These are phyloP conservation scores for Lasius fuliginosus DNA, from an alignment of 2,888 invertebrate species.

Conservation along the genomic window DNA sequence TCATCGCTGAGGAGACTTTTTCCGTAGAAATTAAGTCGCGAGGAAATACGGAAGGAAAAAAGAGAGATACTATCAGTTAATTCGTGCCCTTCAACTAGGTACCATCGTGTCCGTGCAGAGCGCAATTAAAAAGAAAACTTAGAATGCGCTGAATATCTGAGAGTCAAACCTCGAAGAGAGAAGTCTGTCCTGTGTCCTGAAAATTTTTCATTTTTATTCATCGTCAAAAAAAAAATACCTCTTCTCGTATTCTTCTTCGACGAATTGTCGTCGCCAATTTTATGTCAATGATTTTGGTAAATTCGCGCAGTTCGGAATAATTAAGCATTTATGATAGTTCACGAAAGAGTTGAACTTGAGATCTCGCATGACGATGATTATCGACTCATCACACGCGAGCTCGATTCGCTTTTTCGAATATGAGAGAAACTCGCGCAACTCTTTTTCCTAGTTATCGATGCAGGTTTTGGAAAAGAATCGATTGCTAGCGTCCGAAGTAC, in stretches of 20 bases:
- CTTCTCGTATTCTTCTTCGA: not conserved
- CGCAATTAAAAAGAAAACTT: not conserved
- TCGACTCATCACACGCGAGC: not conserved
- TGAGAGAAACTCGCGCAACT: not conserved
- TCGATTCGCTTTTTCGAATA: not conserved
- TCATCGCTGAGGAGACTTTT: not conserved
- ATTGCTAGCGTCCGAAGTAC: slow-evolving; percentile 24
- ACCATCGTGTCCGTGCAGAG: not conserved
- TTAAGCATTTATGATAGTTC: not conserved
- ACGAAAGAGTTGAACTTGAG: not conserved
- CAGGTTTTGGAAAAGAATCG: slow-evolving; percentile 51
- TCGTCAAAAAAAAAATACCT: not conserved
- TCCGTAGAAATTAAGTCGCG: not conserved
- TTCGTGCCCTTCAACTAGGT: not conserved
- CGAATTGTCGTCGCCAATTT: not conserved
- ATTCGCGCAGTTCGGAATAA: not conserved
- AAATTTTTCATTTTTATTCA: not conserved
- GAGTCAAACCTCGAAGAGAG: not conserved
- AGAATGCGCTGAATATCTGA: not conserved
- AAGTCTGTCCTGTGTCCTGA: not conserved
- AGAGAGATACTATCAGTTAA: not conserved
- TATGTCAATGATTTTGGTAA: not conserved
- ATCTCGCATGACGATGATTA: not conserved
- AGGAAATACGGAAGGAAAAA: not conserved
- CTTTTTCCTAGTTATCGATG: slow-evolving; percentile 19